phyloP scores from a whole-genome alignment of 2,888 invertebrate genomes.

The Epistrophe eligans region DNA sequence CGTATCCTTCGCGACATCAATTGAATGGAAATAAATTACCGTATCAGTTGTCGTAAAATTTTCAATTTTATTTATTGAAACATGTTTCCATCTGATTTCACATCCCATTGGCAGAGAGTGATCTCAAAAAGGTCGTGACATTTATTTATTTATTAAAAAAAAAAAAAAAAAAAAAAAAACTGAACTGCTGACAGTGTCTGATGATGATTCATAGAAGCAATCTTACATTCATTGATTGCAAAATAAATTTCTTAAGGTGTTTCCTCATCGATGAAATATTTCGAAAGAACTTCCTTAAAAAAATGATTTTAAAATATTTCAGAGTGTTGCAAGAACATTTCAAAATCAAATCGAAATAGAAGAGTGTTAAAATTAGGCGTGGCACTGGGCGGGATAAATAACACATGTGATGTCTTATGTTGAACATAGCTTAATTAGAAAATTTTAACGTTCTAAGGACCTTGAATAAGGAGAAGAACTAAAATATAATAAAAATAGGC shows the following conservation, averaged over 20 bases:
- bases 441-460: no score
- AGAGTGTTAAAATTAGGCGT: no score
- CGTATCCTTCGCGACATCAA: conserved; percentile 75
- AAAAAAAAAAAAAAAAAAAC: conserved; percentile 11
- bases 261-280: not conserved
- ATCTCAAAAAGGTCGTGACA: conserved; percentile 64
- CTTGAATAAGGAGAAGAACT: no score
- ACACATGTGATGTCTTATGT: no score
- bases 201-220: not conserved
- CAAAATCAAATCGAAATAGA: no score
- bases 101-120: conserved; percentile 32
- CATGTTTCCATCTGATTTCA: conserved; percentile 72
- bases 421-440: no score
- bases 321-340: no score
- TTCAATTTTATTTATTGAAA: conserved; percentile 73
- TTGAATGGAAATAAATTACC: conserved; percentile 74
- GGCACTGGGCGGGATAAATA: no score
- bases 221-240: not conserved
- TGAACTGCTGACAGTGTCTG: not conserved
- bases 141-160: conserved; percentile 39
- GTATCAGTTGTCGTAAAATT: conserved; percentile 75
- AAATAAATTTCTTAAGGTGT: conserved; percentile 8
- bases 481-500: no score
- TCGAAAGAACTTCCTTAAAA: no score
- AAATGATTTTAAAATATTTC: no score